Base-by-base conservation (phyloP, 2,113 vertebrate species). In the Pan paniscus region DNA sequence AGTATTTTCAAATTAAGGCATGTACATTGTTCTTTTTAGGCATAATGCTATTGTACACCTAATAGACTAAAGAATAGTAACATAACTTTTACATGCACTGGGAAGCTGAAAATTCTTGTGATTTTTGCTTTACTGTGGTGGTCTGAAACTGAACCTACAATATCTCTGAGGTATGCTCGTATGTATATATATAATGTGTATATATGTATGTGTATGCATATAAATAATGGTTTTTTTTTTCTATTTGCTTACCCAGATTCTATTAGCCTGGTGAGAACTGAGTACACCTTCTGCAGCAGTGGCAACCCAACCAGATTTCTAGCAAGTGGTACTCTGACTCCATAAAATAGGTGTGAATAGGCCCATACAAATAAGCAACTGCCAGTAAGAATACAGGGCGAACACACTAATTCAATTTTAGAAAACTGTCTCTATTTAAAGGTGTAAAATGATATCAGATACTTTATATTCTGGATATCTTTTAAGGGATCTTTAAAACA, bases 401-500 rank as follows among this genome's bases (percentile, higher is more conserved):
- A 84, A 43, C 32, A 68, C 5, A 68, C n/a, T 14, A 32, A 46
- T 46, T 64, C 68, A 55, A 32, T 68, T 91, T 87, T 22, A 38
- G 70, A 72, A 86, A 93, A 70, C 10, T 7, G 3, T 80, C 23
- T 80, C 73, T 68, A 32, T 32, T 80, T 80, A 76, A 79, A 94
- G n/a, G 30, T 64, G 75, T 83, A 90, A 89, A 84, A 75, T 27
- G 61, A 75, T 52, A 75, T 2, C 22, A 73, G 78, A 94, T 38
- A 90, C n/a, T 90, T 85, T 23, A 27, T 40, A 68, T 75, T 75
- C 23, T 75, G 48, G 35, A 17, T 35, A 76, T 93, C 35, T 90
- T 90, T 22, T 92, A 59, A 68, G 40, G 48, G 38, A 50, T 75
- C 57, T 76, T 96, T 93, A 86, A 94, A 93, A 76, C 5, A 89